Conservation (phyloP, 2,888 invertebrate genomes). For the Vesta saturnalis region DNA sequence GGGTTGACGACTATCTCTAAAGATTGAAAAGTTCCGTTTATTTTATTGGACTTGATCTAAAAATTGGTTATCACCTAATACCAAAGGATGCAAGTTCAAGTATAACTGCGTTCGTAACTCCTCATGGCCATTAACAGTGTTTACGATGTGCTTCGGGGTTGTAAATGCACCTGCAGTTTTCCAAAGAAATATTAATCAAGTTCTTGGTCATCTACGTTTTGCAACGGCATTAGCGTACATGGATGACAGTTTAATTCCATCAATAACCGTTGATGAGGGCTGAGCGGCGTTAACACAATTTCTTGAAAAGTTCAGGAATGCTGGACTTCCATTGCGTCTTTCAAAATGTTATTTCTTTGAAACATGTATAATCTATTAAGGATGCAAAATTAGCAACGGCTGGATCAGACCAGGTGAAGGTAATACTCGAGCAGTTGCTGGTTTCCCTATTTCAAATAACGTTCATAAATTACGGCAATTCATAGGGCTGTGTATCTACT, state of each 20-base stretch:
- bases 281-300: too few species aligned
- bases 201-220: constrained; percentile 6
- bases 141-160: constrained; percentile 52
- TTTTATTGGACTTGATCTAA: neutral
- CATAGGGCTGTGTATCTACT: too few species aligned
- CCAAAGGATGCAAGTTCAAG: constrained; percentile 33
- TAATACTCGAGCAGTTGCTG: too few species aligned
- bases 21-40: constrained; percentile 30
- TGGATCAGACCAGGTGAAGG: too few species aligned
- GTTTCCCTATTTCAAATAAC: too few species aligned
- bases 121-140: constrained; percentile 51
- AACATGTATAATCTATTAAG: too few species aligned
- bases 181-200: constrained; percentile 43
- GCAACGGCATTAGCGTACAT: constrained; percentile 22
- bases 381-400: too few species aligned
- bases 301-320: too few species aligned
- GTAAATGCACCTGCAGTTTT: constrained; percentile 51
- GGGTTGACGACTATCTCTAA: constrained; percentile 49
- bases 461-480: too few species aligned
- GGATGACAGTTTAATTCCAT: constrained; percentile 38
- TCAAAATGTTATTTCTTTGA: too few species aligned
- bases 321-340: too few species aligned
- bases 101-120: constrained; percentile 51
- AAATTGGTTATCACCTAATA: constrained; percentile 27
- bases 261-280: too few species aligned